Base-by-base conservation (phyloP, 2,797 vertebrate genomes). In the Tapera naevia region DNA sequence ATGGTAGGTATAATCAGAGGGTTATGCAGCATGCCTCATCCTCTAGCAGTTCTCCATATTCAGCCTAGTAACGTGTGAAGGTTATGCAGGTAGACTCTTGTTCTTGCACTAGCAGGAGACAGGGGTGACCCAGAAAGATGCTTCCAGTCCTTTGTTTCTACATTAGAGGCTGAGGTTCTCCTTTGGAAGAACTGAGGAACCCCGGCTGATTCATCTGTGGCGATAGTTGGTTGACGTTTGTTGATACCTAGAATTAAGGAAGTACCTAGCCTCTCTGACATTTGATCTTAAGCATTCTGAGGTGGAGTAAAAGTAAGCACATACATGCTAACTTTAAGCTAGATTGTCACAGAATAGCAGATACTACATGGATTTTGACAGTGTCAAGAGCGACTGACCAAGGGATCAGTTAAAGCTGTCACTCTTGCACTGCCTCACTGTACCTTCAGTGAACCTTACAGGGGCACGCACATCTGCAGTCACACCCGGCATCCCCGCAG, bases 321-420 rank as follows among this genome's bases (percentile, higher is more conserved):
- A 6, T 7, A 25, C 0, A 1, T 9, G 15, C 7, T 8, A 43
- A 35, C 37, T 43, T 54, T 15, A 43, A 41, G 10, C 22, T 7
- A 7, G 17, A 10, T 11, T 25, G 43, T 27, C 13, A 7, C 28
- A 21, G n/a, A 75, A 32, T 35, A 37, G 58, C 64, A 72, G 32
- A 54, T 9, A 21, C 14, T 50, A 32, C 10, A 2, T 0, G 27
- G 11, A 28, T 72, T 72, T 79, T 58, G 41, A 21, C 41, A 23
- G 3, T 1, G 23, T 5, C 28, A 12, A 2, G 37, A 27, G 17
- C 51, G 6, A 23, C 35, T 15, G 37, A 11, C 16, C 32, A 21
- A 28, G 19, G 19, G 37, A 37, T n/a, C 61, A 21, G 30, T 15
- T 56, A 13, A 5, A 8, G 33, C 19, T 24, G n/a, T 13, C 45